Evolutionary conservation across 2,113 vertebrate genomes (phyloP), one percentile per base, ranked within the genome.

Genomic region (Egretta garzetta): DNA sequence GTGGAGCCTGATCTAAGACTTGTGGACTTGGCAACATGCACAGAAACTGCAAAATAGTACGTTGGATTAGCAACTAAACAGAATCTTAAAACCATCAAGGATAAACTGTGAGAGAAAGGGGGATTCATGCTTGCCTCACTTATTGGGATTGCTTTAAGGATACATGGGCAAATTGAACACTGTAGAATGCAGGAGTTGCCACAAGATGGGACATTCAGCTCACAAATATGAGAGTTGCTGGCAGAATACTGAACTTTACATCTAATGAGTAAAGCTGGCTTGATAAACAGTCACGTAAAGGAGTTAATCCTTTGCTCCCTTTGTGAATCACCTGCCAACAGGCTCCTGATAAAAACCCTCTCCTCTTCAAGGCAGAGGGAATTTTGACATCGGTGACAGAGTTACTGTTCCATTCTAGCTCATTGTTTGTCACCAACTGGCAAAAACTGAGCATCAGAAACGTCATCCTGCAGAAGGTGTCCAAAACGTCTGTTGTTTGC

Each of bases 181-280:
- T 97, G 94, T 95, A 93, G 73, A 98, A 95, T 63, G 55, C 93
- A 96, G 73, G 72, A 96, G 82, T 94, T 97, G 76, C 75, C 90
- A 95, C 84, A 97, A 96, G 91, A 98, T 87, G 82, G 91, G 94
- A 96, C 96, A 93, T 90, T 95, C 92, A 77, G 89, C 88, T 96
- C 70, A 85, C 59, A 89, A 91, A 93, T 93, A 80, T 79, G 72
- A 77, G 90, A 95, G 67, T 77, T 73, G 47, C 60, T 88, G 79
- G 59, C 75, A 90, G 91, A 90, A 96, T 64, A 43, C 70, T 70
- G 77, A 91, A 95, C 73, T 96, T 96, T 79, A 91, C 80, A 83
- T 91, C 93, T 86, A 47, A 62, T 47, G 70, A 93, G 80, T 87
- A 95, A 82, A 91, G n/a, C 77, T 91, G 70, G 45, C n/a, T 93